Conservation (phyloP, 2,113 vertebrate genomes). For the Spea bombifrons region DNA sequence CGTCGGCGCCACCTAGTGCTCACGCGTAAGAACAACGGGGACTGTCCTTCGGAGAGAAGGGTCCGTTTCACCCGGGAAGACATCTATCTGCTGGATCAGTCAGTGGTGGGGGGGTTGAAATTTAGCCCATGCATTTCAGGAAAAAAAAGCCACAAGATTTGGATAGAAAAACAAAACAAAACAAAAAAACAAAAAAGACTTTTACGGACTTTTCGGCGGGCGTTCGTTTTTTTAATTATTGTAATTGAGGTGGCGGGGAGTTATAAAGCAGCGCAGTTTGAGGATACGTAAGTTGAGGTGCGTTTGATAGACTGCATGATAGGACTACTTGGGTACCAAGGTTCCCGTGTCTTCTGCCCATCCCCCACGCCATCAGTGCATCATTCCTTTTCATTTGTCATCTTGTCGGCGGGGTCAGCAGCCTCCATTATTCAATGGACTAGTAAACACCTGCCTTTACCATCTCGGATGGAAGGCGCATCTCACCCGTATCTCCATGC, state of each 20-base stretch:
- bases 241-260: constrained; percentile 5
- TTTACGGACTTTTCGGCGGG: constrained; percentile 33
- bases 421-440: not conserved
- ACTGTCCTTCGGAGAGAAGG: not conserved
- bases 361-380: not conserved
- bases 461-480: not conserved
- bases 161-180: not conserved
- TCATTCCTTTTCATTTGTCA: not conserved
- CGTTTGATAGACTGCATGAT: not conserved
- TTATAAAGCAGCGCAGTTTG: constrained; percentile 3
- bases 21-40: constrained; percentile 1
- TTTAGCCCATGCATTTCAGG: constrained; percentile 17
- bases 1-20: not conserved
- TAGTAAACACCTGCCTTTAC: not conserved
- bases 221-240: constrained; percentile 33
- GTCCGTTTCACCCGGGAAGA: not conserved
- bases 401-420: not conserved
- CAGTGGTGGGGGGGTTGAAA: not conserved
- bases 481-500: not conserved
- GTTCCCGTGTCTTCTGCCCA: not conserved
- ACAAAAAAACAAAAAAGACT: not conserved
- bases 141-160: constrained; percentile 45
- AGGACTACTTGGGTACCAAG: not conserved
- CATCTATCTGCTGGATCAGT: not conserved
- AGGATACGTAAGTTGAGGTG: not conserved